A percentile compares a stretch with the other conserved stretches of the same genome.
Conservation (phyloP, 2,797 vertebrate species). For the Psittacula echo region DNA sequence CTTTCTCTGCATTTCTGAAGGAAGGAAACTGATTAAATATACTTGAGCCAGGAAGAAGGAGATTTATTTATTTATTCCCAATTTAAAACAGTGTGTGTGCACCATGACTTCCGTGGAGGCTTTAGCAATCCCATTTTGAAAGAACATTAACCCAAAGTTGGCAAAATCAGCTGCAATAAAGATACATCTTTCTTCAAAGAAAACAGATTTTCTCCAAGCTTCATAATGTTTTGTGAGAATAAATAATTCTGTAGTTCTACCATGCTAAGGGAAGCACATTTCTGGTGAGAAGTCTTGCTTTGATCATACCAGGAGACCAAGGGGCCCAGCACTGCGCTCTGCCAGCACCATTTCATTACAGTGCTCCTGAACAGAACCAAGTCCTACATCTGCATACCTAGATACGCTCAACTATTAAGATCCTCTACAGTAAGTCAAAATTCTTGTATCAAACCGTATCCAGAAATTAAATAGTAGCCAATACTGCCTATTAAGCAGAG, state of each 20-base stretch:
- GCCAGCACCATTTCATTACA: neutral
- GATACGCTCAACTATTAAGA: too few relatives aligned
- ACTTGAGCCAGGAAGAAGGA: neutral
- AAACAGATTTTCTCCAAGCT: neutral
- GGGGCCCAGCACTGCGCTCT: neutral
- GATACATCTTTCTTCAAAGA: neutral
- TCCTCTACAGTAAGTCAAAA: neutral
- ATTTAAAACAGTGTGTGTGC: neutral
- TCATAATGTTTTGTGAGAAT: neutral
- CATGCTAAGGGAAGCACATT: fast-evolving
- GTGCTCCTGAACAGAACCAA: neutral
- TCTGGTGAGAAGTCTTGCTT: neutral
- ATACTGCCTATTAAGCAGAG: neutral
- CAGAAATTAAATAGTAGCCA: neutral
- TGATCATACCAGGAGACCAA: too few relatives aligned
- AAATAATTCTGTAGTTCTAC: neutral
- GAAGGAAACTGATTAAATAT: neutral
- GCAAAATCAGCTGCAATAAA: neutral
- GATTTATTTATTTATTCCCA: neutral
- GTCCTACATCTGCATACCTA: neutral
- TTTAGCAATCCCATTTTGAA: neutral
- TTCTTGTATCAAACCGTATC: neutral
- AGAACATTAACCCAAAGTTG: neutral
- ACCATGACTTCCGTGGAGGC: neutral
- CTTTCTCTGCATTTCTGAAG: neutral